Conservation (phyloP, 2,888 invertebrate genomes). For the Girardia tigrina region DNA sequence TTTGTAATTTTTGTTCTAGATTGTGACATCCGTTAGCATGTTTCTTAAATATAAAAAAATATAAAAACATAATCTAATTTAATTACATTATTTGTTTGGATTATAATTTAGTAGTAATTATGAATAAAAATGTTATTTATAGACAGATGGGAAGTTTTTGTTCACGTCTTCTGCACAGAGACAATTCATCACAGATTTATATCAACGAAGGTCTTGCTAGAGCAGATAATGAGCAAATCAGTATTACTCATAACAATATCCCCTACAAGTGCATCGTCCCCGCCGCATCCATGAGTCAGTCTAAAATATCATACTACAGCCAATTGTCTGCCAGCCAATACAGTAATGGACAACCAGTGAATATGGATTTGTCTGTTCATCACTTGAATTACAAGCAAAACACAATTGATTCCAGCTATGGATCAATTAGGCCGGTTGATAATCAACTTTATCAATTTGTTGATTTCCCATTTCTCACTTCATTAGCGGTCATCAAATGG, state of each 20-base stretch:
- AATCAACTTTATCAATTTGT: conserved; percentile 26
- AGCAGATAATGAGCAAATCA: conserved; percentile 15
- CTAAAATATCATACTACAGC: conserved; percentile 9
- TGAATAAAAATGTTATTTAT: no score
- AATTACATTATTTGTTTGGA: no score
- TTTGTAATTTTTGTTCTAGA: no score
- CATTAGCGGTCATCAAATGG: conserved; percentile 5
- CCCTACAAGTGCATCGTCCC: neutral
- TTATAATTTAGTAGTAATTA: no score
- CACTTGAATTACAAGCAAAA: neutral
- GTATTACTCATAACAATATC: conserved; percentile 5
- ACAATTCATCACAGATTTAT: conserved; percentile 2
- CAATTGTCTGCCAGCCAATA: conserved; percentile 11
- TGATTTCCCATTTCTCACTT: conserved; percentile 15
- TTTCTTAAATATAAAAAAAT: no score
- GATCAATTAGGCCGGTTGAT: neutral
- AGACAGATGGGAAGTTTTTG: neutral
- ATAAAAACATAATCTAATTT: no score
- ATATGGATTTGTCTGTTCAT: neutral
- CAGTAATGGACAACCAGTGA: neutral
- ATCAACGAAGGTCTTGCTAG: neutral
- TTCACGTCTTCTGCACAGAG: neutral
- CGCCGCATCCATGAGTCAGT: neutral
- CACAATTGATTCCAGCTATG: conserved; percentile 1
- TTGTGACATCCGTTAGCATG: no score